Evolutionary conservation across 2,888 invertebrate genomes (phyloP), one percentile per base, ranked within the genome.

Genomic region (Drosophila yooni): DNA sequence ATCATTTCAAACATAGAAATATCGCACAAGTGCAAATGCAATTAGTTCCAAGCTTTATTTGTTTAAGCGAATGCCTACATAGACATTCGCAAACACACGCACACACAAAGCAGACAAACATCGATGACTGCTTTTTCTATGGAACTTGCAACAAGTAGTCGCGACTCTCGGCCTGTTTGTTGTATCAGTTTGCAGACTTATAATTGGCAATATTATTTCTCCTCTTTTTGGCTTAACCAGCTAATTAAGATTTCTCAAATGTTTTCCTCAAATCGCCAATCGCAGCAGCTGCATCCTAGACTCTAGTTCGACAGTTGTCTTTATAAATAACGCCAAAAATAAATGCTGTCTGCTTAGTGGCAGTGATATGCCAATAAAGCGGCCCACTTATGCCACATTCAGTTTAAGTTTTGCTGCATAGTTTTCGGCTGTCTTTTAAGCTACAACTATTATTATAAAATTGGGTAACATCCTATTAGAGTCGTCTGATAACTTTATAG

Each of bases 1-100:
- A 80, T 78, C 80, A 86, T 83, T 83, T 86, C 83, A 73, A 78
- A 86, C 85, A 83, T 80, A 80, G 85, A 88, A 88, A 85, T 85
- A 85, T 88, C 85, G 85, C 88, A 78, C 77, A 88, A 89, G 88
- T 88, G 88, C 88, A 88, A 88, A 88, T 89, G 88, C 88, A 88
- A 88, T 88, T 88, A 89, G 88, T 86, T 74, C 64, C 82, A 56
- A 67, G 81, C 86, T 85, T 89, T 88, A 88, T 89, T 88, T 88
- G 88, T 89, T 88, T 85, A 80, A 76, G 61, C 76, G 85, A 84
- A 88, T 85, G 85, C 88, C 88, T 80, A 79, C 83, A 70, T 33
- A 72, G 62, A 68, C 64, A 27, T 4, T 21, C 29, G 33, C 31
- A 31, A 40, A 38, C 50, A 52, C 52, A 56, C 33, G 61, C 43